These are phyloP conservation scores for Drosophila kikkawai DNA, from an alignment of 1,140 invertebrate species.

Conservation along the genomic window DNA sequence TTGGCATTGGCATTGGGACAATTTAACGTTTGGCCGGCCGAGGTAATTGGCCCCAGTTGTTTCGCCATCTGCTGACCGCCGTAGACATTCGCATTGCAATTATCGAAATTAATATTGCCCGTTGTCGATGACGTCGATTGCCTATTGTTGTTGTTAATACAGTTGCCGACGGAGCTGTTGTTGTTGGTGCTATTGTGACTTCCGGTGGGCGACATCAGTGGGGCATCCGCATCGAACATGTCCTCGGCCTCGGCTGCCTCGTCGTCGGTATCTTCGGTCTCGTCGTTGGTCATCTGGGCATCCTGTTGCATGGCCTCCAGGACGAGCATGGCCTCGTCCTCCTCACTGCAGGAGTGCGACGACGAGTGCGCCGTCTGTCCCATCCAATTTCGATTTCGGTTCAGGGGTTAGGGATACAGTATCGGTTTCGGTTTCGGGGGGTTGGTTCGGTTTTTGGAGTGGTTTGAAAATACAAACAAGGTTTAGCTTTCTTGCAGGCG, in stretches of 20 bases:
- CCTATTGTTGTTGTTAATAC: conserved; percentile 43
- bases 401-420: conserved; percentile 10
- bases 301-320: conserved; percentile 59
- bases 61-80: conserved; percentile 53
- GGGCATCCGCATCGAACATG: conserved; percentile 73
- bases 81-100: conserved; percentile 83
- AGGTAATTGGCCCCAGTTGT: conserved; percentile 67
- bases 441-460: conserved; percentile 20
- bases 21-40: conserved; percentile 75
- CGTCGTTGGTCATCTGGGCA: conserved; percentile 71
- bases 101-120: conserved; percentile 83
- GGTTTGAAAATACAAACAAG: conserved; percentile 60
- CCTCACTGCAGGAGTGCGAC: conserved; percentile 78
- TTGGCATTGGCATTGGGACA: conserved; percentile 72
- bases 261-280: conserved; percentile 69
- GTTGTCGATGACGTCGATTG: conserved; percentile 32
- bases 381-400: conserved; percentile 22
- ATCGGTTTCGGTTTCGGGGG: conserved; percentile 12
- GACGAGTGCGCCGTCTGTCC: conserved; percentile 66
- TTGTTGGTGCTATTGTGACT: conserved; percentile 66
- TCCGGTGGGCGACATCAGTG: conserved; percentile 76
- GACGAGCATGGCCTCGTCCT: conserved; percentile 74
- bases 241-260: conserved; percentile 74
- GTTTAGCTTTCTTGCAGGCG: conserved; percentile 71
- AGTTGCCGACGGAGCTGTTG: conserved; percentile 27